phyloP scores from a whole-genome alignment of 2,797 vertebrate species.

The Tokudaia tokunoshimensis region DNA sequence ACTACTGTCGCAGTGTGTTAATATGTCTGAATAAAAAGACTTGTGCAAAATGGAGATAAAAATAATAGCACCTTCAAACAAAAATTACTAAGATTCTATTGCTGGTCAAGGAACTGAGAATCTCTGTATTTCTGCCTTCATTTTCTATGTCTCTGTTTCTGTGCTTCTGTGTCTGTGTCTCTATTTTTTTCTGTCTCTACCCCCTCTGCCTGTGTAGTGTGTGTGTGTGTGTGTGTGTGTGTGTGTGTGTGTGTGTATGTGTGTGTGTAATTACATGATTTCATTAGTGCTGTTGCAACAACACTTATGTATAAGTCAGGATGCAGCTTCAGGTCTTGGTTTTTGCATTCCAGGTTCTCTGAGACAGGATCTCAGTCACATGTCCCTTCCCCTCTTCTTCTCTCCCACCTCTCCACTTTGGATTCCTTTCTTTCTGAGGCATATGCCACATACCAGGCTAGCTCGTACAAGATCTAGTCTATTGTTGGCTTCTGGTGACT shows the following conservation, averaged over 20 bases:
- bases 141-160: no score
- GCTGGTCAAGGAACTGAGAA: neutral
- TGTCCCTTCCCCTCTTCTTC: fast-evolving
- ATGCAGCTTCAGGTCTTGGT: neutral
- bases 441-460: neutral
- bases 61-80: neutral
- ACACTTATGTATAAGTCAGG: neutral
- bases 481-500: neutral
- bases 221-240: neutral
- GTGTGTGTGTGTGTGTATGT: neutral
- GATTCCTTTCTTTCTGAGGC: neutral
- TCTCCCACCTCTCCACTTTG: neutral
- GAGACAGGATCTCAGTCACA: neutral
- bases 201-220: neutral
- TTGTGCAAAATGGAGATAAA: neutral
- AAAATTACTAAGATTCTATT: neutral
- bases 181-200: neutral
- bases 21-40: neutral
- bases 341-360: neutral
- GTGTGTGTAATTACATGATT: neutral
- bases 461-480: neutral
- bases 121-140: neutral
- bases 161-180: neutral
- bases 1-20: neutral
- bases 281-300: neutral